A percentile compares a stretch with the other conserved stretches of the same genome.
phyloP scores from a whole-genome alignment of 2,888 invertebrate species.

The Acleris holmiana region DNA sequence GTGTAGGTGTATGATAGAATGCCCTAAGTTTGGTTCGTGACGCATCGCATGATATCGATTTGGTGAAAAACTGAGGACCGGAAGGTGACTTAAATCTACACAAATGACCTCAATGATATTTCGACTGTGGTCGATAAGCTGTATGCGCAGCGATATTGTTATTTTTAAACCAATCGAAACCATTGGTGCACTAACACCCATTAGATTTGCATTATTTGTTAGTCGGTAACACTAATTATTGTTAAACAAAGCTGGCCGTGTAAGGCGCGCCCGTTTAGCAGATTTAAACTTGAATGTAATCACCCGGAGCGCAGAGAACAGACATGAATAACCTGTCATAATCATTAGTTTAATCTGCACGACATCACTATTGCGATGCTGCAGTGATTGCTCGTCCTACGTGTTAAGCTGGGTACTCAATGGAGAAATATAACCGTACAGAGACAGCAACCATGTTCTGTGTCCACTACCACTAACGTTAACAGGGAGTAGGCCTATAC shows the following conservation, averaged over 20 bases:
- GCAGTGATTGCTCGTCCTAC: constrained; percentile 54
- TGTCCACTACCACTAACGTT: too few species aligned
- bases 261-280: constrained; percentile 13
- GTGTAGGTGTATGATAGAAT: not conserved
- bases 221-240: constrained; percentile 26
- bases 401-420: constrained; percentile 35
- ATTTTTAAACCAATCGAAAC: constrained; percentile 30
- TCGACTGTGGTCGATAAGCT: constrained; percentile 23
- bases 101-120: constrained; percentile 33
- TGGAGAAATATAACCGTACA: too few species aligned
- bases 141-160: constrained; percentile 14
- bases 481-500: too few species aligned
- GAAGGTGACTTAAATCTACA: constrained; percentile 27
- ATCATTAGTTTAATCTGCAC: constrained; percentile 32
- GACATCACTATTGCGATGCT: constrained; percentile 43
- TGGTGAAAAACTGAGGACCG: constrained; percentile 12
- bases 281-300: constrained; percentile 21
- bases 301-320: constrained; percentile 1
- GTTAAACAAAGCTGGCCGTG: constrained; percentile 26
- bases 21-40: constrained; percentile 3
- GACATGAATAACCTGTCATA: constrained; percentile 29
- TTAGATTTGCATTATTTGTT: constrained; percentile 18
- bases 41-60: constrained; percentile 27
- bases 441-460: too few species aligned
- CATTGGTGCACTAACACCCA: constrained; percentile 15